Percentiles rank a stretch among this genome's conserved stretches.
phyloP scores from a whole-genome alignment of 2,888 invertebrate genomes.

The Mellilla xanthometata region DNA sequence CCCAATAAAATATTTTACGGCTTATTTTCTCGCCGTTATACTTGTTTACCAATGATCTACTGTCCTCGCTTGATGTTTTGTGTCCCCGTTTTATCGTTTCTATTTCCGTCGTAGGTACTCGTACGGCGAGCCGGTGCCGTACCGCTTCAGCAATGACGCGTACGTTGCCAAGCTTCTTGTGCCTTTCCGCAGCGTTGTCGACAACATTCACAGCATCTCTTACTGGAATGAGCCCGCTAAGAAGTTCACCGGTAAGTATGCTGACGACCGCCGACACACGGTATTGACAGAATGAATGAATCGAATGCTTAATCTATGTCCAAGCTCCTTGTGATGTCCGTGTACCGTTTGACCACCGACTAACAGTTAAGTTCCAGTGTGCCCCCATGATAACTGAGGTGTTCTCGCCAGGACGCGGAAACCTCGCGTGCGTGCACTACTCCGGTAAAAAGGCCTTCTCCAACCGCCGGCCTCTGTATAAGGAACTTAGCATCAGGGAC shows the following conservation, averaged over 20 bases:
- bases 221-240: slow-evolving; percentile 87
- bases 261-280: slow-evolving; percentile 29
- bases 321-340: slow-evolving; percentile 29
- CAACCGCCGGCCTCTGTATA: slow-evolving; percentile 87
- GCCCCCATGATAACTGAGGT: slow-evolving; percentile 71
- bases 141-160: slow-evolving; percentile 86
- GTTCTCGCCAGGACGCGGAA: slow-evolving; percentile 87
- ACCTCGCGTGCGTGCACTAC: slow-evolving; percentile 92
- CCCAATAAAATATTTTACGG: slow-evolving; percentile 57
- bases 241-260: slow-evolving; percentile 85
- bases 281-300: slow-evolving; percentile 38
- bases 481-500: slow-evolving; percentile 90
- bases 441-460: slow-evolving; percentile 91
- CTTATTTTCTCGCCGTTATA: slow-evolving; percentile 49
- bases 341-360: slow-evolving; percentile 48
- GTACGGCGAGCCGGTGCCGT: slow-evolving; percentile 78
- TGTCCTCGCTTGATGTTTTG: slow-evolving; percentile 10
- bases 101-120: slow-evolving; percentile 70
- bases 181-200: slow-evolving; percentile 84
- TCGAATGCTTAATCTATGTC: slow-evolving; percentile 30
- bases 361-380: slow-evolving; percentile 67
- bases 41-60: slow-evolving; percentile 20
- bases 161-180: slow-evolving; percentile 87
- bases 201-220: slow-evolving; percentile 84
- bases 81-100: slow-evolving; percentile 12